Percentiles rank a stretch among this genome's conserved stretches.
Evolutionary conservation across 2,113 vertebrate species (phyloP).

Genomic region (Helogale parvula): DNA sequence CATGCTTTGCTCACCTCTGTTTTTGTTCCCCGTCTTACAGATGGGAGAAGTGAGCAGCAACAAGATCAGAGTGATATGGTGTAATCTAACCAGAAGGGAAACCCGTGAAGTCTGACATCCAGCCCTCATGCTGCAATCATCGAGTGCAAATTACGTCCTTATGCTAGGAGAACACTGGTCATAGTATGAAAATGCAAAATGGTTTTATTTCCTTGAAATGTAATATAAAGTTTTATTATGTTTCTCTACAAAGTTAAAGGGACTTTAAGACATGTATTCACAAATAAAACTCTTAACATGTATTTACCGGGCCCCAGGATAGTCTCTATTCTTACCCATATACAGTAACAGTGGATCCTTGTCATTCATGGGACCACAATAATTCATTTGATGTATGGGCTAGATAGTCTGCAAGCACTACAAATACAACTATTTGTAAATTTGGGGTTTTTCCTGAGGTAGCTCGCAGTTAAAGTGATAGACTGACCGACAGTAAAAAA

Average conservation of each 20-base stretch:
- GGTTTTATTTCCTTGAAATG: neutral
- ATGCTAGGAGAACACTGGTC: neutral
- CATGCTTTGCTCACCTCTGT: neutral
- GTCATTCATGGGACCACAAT: neutral
- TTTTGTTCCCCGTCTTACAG: neutral
- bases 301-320: neutral
- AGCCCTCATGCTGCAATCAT: rapidly evolving
- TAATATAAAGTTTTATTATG: neutral
- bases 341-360: neutral
- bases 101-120: neutral
- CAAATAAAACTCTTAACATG: neutral
- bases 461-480: neutral
- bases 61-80: neutral
- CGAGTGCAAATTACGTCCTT: neutral
- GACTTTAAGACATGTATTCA: neutral
- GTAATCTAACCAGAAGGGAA: neutral
- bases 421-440: neutral
- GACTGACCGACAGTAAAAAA: neutral
- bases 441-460: neutral
- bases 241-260: neutral
- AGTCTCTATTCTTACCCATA: neutral
- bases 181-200: neutral
- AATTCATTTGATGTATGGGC: neutral
- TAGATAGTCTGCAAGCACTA: neutral
- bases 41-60: neutral